Evolutionary conservation across 2,797 vertebrate genomes (phyloP).

Genomic region (Hoplostethus mediterraneus): DNA sequence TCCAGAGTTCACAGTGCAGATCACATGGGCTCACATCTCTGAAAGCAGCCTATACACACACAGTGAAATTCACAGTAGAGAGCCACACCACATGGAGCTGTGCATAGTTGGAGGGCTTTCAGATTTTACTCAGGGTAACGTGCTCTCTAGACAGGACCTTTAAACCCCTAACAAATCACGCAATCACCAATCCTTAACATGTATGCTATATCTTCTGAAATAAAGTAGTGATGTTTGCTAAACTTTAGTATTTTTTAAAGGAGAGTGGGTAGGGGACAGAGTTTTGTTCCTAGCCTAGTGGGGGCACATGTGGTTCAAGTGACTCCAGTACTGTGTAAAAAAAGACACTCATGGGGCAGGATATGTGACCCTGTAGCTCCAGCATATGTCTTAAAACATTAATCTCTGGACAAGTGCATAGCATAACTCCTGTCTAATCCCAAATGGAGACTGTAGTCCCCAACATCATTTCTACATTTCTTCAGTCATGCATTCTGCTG

Average conservation of each 20-base stretch:
- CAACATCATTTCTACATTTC: background rate
- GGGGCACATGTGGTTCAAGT: conserved; percentile 18
- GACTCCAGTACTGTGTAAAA: conserved; percentile 15
- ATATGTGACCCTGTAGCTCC: conserved; percentile 14
- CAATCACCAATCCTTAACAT: conserved; percentile 5
- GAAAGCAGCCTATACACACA: conserved; percentile 4
- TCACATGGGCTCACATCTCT: conserved; percentile 16
- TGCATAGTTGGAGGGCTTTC: conserved; percentile 14
- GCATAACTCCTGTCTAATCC: background rate
- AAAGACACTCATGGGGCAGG: background rate
- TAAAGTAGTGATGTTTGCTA: no score
- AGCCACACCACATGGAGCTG: conserved; percentile 23
- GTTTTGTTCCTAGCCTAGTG: conserved; percentile 5
- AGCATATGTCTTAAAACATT: background rate
- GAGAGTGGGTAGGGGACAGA: background rate
- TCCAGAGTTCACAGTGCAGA: background rate
- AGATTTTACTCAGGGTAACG: conserved; percentile 28
- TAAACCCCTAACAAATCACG: background rate
- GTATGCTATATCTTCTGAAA: no score
- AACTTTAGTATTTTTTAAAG: no score
- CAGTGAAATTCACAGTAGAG: conserved; percentile 47
- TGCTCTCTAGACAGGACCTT: conserved; percentile 31
- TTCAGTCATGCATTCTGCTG: conserved; percentile 6
- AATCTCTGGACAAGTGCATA: background rate
- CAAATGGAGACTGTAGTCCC: background rate